Evolutionary conservation across 2,888 invertebrate species (phyloP).

Genomic region (Apamea monoglypha): DNA sequence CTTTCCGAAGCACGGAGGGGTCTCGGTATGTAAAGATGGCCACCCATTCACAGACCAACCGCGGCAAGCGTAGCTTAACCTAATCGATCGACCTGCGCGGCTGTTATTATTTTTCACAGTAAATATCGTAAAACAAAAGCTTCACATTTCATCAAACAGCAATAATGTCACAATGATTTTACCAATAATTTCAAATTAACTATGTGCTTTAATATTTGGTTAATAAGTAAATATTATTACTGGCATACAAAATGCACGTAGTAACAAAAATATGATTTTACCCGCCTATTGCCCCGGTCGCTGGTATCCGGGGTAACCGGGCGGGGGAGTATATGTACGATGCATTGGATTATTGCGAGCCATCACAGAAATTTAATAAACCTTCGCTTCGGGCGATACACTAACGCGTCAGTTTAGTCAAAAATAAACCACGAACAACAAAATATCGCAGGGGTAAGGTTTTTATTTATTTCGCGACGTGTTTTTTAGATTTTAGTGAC

Average conservation of each 20-base stretch:
- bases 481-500: slow-evolving; percentile 3
- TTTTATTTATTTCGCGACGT: slow-evolving; percentile 21
- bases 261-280: slow-evolving; percentile 42
- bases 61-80: no score
- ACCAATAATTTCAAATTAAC: neutral
- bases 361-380: slow-evolving; percentile 75
- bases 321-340: slow-evolving; percentile 21
- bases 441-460: neutral
- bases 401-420: slow-evolving; percentile 50
- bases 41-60: no score
- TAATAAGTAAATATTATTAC: slow-evolving; percentile 18
- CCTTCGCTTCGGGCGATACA: slow-evolving; percentile 63
- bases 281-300: slow-evolving; percentile 7
- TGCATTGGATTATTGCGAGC: slow-evolving; percentile 71
- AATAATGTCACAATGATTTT: neutral
- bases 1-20: no score
- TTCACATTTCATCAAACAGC: neutral
- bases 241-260: slow-evolving; percentile 7
- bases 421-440: slow-evolving; percentile 51
- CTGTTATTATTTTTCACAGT: neutral
- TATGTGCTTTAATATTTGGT: neutral
- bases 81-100: no score
- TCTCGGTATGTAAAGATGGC: no score
- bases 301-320: neutral
- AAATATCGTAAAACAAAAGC: neutral